Evolutionary conservation across 2,888 invertebrate species (phyloP), one percentile per base, ranked within the genome.

Genomic region (Digitonthophagus gazella): DNA sequence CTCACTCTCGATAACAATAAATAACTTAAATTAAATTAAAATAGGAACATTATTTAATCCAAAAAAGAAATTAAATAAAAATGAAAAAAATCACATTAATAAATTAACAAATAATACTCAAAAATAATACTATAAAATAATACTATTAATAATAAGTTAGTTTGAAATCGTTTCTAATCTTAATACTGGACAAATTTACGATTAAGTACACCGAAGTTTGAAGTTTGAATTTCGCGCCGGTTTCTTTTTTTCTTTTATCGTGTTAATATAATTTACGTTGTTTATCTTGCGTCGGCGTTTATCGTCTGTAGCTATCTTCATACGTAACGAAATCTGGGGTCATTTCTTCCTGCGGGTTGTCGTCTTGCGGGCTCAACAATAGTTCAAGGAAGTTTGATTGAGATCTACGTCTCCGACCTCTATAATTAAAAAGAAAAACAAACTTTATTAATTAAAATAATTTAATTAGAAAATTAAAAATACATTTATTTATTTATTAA

Each of bases 351-450:
- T 16, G 61, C 6, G 18, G 18, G 20, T 61, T 61, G 28, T 77
- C 76, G 69, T 75, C 75, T 15, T 72, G 69, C 1, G 74, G 73
- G 66, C 74, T 77, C 69, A 77, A 76, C 2, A 78, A 72, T 2
- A 72, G 65, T 54, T 77, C 75, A 28, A 76, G 58, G 1, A 78
- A 64, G 8, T 73, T 68, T 5, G 73, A 72, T 58, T 77, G 72
- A 3, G 81, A 80, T 68, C 82, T 76, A 69, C 82, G 77, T 67
- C 77, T 79, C 58, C 82, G 79, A 15, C 82, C 82, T 74, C 82
- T 82, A 75, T 6, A 74, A 76, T 28, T 15, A 76, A 71, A 28
- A 67, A 68, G 64, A n/a, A 15, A 8, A 19, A 54, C 18, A 57
- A 15, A 19, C n/a, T 55, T n/a, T 18, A 8, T 19, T 54, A 3